phyloP scores from a whole-genome alignment of 2,113 vertebrate species.

The Petromus typicus region DNA sequence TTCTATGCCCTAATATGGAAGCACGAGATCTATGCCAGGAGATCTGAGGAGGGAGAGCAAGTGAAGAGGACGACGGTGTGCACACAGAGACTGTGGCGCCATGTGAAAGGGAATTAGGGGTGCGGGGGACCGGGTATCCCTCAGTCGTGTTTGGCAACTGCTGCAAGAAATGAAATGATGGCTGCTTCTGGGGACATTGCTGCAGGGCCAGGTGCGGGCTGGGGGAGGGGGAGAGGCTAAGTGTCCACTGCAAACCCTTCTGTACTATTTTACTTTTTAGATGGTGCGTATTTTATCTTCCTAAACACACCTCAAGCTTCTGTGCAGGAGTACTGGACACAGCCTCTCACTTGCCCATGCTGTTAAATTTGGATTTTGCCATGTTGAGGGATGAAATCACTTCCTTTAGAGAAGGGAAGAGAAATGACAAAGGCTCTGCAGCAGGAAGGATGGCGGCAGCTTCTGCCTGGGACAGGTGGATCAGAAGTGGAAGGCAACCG shows the following conservation, averaged over 20 bases:
- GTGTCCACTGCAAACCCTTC: not conserved
- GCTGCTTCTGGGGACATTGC: not conserved
- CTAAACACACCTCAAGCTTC: not conserved
- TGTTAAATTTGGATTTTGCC: not conserved
- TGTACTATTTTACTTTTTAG: not conserved
- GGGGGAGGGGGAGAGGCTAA: not conserved
- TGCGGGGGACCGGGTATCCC: not conserved
- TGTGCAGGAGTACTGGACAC: not conserved
- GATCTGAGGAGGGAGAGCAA: not conserved
- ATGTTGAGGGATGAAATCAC: not conserved
- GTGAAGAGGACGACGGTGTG: not conserved
- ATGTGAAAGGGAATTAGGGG: not conserved
- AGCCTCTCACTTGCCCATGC: not conserved
- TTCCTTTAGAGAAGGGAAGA: not conserved
- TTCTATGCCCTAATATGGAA: not conserved
- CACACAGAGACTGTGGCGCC: not conserved
- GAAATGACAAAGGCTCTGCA: not conserved
- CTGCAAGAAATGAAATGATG: not conserved
- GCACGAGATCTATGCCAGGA: not conserved
- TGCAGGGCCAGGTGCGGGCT: not conserved
- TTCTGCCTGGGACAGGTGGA: not conserved
- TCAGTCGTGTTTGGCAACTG: rapidly evolving
- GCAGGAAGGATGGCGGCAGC: too few species aligned
- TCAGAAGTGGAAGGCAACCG: not conserved
- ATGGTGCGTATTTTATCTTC: not conserved